Evolutionary conservation across 2,888 invertebrate species (phyloP).

Genomic region (Thereva unica): DNA sequence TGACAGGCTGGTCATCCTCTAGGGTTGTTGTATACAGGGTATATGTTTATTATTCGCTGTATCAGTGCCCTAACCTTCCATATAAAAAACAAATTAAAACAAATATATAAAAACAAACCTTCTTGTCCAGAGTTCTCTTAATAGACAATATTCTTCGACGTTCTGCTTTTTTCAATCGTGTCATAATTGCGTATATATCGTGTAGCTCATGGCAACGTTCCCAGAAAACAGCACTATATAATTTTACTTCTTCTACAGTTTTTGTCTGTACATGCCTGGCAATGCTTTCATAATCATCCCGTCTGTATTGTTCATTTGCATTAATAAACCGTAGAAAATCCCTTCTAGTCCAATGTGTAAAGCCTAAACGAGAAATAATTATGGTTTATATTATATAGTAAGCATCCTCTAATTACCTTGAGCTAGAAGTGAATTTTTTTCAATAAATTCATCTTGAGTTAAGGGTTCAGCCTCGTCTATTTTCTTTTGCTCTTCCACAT

Average conservation of each 20-base stretch:
- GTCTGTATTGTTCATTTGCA: constrained; percentile 96
- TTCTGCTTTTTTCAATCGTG: constrained; percentile 96
- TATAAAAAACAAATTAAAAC: neutral
- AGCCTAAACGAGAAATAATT: constrained; percentile 64
- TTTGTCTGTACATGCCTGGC: constrained; percentile 97
- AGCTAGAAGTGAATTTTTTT: constrained; percentile 89
- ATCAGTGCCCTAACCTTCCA: neutral
- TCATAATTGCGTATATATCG: constrained; percentile 97
- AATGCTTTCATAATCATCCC: constrained; percentile 97
- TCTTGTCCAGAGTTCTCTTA: constrained; percentile 67
- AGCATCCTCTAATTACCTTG: constrained; percentile 65
- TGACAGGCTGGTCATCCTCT: too few species aligned
- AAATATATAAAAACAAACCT: constrained; percentile 51
- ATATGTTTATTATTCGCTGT: too few species aligned
- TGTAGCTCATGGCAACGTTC: constrained; percentile 95
- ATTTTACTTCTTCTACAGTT: constrained; percentile 86
- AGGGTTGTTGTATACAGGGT: too few species aligned
- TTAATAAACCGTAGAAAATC: constrained; percentile 99
- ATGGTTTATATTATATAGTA: too few species aligned
- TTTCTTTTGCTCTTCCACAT: constrained; percentile 94
- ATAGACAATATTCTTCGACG: constrained; percentile 86
- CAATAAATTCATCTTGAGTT: constrained; percentile 85
- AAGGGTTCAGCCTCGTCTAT: constrained; percentile 94
- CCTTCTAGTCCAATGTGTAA: constrained; percentile 96
- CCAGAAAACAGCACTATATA: constrained; percentile 90